Conservation (phyloP, 2,888 invertebrate genomes). For the Acrobasis suavella region DNA sequence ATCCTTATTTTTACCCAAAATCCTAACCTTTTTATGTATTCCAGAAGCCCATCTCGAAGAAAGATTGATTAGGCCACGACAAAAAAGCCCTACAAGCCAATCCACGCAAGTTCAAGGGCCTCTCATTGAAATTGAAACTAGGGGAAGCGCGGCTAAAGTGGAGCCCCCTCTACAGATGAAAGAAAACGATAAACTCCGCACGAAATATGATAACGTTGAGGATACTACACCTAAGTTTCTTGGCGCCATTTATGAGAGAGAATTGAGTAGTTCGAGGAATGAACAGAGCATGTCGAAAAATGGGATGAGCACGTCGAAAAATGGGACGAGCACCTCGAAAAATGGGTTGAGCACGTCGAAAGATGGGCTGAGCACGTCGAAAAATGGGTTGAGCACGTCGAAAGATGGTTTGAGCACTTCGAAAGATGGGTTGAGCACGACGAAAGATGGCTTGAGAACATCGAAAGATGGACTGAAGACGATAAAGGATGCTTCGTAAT, state of each 20-base stretch:
- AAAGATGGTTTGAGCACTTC: background rate
- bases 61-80: constrained; percentile 41
- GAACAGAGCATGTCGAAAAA: constrained; percentile 3
- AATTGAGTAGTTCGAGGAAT: background rate
- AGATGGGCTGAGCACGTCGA: background rate
- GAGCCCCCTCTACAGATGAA: constrained; percentile 22
- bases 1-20: background rate
- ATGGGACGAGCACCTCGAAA: background rate
- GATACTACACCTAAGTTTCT: constrained; percentile 8
- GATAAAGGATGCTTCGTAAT: too few species aligned
- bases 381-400: too few species aligned
- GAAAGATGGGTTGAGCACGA: background rate
- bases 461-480: background rate
- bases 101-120: constrained; percentile 46
- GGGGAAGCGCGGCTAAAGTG: constrained; percentile 24
- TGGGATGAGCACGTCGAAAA: background rate
- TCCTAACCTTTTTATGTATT: constrained; percentile 28
- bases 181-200: background rate
- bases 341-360: background rate
- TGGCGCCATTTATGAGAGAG: constrained; percentile 13
- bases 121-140: constrained; percentile 31
- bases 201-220: background rate
- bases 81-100: constrained; percentile 42
- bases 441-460: background rate
- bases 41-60: constrained; percentile 54